A percentile compares a stretch with the other conserved stretches of the same genome.
Conservation (phyloP, 2,888 invertebrate species). For the Polydrusus pterygomalis region DNA sequence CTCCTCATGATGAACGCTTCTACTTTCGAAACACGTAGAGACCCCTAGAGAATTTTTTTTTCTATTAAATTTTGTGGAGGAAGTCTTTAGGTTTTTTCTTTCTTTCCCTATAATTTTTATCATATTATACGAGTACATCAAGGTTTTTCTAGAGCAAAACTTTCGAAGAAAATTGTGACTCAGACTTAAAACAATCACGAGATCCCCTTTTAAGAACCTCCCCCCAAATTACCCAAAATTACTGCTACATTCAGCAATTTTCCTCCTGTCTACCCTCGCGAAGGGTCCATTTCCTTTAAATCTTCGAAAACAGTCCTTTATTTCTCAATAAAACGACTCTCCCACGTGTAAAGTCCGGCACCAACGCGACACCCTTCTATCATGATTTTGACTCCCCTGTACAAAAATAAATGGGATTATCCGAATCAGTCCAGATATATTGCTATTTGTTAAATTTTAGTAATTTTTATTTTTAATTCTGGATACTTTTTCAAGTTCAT, state of each 20-base stretch:
- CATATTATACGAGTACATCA: too few relatives aligned
- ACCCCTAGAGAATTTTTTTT: too few relatives aligned
- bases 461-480: too few relatives aligned
- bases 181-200: conserved; percentile 7
- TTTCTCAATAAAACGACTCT: conserved; percentile 42
- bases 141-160: too few relatives aligned
- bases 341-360: conserved; percentile 44
- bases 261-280: conserved; percentile 31
- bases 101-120: too few relatives aligned
- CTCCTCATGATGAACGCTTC: too few relatives aligned
- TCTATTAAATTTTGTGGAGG: too few relatives aligned
- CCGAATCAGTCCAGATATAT: conserved; percentile 23
- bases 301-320: conserved; percentile 46
- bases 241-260: conserved; percentile 39
- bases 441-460: too few relatives aligned
- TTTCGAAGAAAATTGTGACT: not conserved
- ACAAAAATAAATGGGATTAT: conserved; percentile 17
- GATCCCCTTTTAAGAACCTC: not conserved
- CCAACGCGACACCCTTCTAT: conserved; percentile 40
- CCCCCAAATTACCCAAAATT: conserved; percentile 34
- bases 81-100: too few relatives aligned
- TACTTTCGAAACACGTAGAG: too few relatives aligned
- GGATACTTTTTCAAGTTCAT: too few relatives aligned
- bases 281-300: conserved; percentile 47
- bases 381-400: conserved; percentile 25